These are phyloP conservation scores for Fringilla coelebs DNA, from an alignment of 2,797 vertebrate species.

Conservation along the genomic window DNA sequence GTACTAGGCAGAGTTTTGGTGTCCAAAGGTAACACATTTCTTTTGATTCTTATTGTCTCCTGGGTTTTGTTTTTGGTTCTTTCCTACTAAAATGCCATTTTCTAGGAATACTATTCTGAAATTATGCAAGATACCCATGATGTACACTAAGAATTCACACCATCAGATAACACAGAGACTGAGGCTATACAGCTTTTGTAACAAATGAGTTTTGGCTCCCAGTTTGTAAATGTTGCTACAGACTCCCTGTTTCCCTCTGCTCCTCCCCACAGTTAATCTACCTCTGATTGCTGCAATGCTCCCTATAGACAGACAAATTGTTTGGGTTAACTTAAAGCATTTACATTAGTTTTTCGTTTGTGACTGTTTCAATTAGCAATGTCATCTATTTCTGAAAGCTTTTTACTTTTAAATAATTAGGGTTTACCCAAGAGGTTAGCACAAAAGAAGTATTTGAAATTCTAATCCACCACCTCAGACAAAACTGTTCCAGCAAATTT, in stretches of 20 bases:
- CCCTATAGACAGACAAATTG: neutral
- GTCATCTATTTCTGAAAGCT: constrained; percentile 11
- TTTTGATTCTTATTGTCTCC: neutral
- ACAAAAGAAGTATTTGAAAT: constrained; percentile 17
- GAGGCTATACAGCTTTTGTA: neutral
- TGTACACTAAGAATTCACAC: neutral
- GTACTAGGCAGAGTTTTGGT: neutral
- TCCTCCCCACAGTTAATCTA: neutral
- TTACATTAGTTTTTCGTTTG: constrained; percentile 15
- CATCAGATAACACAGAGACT: neutral
- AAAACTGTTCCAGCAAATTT: neutral
- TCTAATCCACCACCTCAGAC: constrained; percentile 20
- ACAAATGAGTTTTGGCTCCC: neutral
- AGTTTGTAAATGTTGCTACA: neutral
- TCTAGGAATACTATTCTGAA: neutral
- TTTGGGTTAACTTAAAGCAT: constrained; percentile 9
- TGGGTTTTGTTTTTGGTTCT: neutral
- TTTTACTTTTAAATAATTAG: constrained; percentile 46
- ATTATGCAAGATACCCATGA: neutral
- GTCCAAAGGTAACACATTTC: neutral
- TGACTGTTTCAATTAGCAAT: constrained; percentile 37
- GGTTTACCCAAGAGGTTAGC: constrained; percentile 3
- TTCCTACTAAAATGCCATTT: neutral
- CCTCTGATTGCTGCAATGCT: neutral
- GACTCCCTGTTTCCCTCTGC: neutral